Base-by-base conservation (phyloP, 2,888 invertebrate genomes). In the Xiphydria camelus region DNA sequence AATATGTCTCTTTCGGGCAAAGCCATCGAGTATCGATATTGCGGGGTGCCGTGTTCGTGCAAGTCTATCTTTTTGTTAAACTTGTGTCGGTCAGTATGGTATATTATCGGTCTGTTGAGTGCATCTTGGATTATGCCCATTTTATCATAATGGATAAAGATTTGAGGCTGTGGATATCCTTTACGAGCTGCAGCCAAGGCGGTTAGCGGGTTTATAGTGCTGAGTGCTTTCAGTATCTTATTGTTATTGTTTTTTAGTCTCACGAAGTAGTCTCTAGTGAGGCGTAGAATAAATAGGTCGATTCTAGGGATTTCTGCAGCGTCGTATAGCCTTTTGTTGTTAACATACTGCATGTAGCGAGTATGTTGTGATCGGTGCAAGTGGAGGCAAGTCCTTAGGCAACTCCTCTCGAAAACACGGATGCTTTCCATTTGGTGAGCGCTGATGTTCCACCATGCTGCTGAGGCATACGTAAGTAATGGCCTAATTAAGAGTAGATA, bases 351-450 rank as follows among this genome's bases (percentile, higher is more conserved):
- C 7, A 17, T 21, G 18, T 32, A 9, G 4, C 39, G 19, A 1
- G 44, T 22, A 1, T 33, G 10, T 5, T 21, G 15, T 4, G 33
- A 19, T 5, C 51, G 10, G 22, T 39, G 15, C 10, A 32, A 14
- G 6, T 22, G 20, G 3, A 47, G 38, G n/a, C 14, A 19, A 1
- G 23, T 19, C 6, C 45, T 14, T 4, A 53, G 21, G 14, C 53
- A 53, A 4, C 20, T 33, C 31, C 53, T 35, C 35, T 38, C 53
- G 17, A 49, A 52, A 4, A 3, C 25, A 21, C 57, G 15, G 1
- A 57, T 2, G 26, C 44, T 53, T 44, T 57, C 53, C 42, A 53
- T 53, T 1, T 26, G 7, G 0, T 48, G 14, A 0, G 53, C 49
- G 2, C 41, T 32, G 0, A 45, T 19, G 15, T 58, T 57, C 32